Percentiles rank a stretch among this genome's conserved stretches.
These are phyloP conservation scores for honey bee (Apis mellifera) DNA, from an alignment of 1,140 invertebrate species.

Conservation along the genomic window DNA sequence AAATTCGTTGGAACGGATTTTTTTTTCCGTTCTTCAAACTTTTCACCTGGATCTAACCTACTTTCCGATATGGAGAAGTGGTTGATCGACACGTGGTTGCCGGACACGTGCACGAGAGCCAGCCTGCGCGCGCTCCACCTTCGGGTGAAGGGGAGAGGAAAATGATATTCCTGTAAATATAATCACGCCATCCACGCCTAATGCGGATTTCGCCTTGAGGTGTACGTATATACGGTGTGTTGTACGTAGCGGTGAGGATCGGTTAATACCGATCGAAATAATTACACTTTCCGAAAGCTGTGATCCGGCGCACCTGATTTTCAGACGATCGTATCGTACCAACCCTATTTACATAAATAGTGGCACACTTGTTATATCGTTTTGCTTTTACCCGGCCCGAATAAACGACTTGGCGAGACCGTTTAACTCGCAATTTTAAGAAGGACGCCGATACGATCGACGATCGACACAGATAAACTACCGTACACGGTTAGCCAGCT, in stretches of 20 bases:
- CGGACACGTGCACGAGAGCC: conserved; percentile 70
- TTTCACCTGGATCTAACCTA: background rate
- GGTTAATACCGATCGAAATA: conserved; percentile 20
- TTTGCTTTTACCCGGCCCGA: conserved; percentile 7
- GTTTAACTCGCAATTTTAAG: conserved; percentile 40
- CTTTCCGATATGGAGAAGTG: conserved; percentile 8
- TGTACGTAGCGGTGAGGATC: no score
- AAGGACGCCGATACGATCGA: conserved; percentile 25
- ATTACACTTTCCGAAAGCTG: conserved; percentile 27
- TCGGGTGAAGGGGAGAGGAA: conserved; percentile 67
- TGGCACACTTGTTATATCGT: conserved; percentile 29
- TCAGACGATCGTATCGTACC: conserved; percentile 32
- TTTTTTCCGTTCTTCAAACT: conserved; percentile 25
- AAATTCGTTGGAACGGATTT: conserved; percentile 40
- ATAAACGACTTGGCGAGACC: conserved; percentile 36
- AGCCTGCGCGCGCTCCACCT: conserved; percentile 57
- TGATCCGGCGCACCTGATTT: conserved; percentile 13
- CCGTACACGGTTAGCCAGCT: background rate
- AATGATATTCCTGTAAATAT: conserved; percentile 30
- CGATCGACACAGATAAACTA: conserved; percentile 4
- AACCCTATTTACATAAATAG: conserved; percentile 44
- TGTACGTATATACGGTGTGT: no score
- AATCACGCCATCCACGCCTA: conserved; percentile 24
- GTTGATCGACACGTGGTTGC: conserved; percentile 56
- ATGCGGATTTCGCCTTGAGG: conserved; percentile 42